Base-by-base conservation (phyloP, 2,113 vertebrate genomes). In the Nibea coibor region DNA sequence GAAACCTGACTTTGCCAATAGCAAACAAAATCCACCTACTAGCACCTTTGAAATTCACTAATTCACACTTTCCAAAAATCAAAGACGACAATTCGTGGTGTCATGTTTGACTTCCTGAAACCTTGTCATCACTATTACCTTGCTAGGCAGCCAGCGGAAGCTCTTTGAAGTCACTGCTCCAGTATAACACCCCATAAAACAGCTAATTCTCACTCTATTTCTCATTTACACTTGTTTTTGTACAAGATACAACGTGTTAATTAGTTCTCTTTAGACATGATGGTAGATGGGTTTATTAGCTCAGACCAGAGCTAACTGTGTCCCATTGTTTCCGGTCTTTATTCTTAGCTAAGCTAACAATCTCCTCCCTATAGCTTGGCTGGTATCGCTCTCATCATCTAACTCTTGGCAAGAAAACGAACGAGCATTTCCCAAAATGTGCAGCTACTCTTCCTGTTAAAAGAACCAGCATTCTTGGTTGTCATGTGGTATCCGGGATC, bases 381-480 rank as follows among this genome's bases (percentile, higher is more conserved):
- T n/a, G 15, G 5, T 35, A 22, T 73, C 14, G 6, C 19, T 58
- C n/a, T 24, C 48, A 47, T 24, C 28, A 24, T 50, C 20, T 20
- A 28, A 50, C 10, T 10, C 53, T 12, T 3, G 11, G 35, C 10
- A 26, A 24, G 10, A 39, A 26, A 26, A 9, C 9, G 1, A 35
- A 47, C 24, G 10, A 19, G 31, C 7, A 3, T 78, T 47, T 53
- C 4, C 9, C 3, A 47, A 62, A 54, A 53, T 62, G 31, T 59
- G 15, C 0, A 73, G 12, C 20, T 57, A 14, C 48, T 61, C 35
- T 39, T 39, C 20, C 16, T 75, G 65, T 47, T 16, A 54, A 57
- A 31, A 16, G 10, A 65, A 80, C 57, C 9, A 1, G 1, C 51
- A 64, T 76, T 64, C 58, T 80, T 59, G 43, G 28, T 62, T 42